Evolutionary conservation across 2,113 vertebrate species (phyloP).

Genomic region (Eulacestoma nigropectus): DNA sequence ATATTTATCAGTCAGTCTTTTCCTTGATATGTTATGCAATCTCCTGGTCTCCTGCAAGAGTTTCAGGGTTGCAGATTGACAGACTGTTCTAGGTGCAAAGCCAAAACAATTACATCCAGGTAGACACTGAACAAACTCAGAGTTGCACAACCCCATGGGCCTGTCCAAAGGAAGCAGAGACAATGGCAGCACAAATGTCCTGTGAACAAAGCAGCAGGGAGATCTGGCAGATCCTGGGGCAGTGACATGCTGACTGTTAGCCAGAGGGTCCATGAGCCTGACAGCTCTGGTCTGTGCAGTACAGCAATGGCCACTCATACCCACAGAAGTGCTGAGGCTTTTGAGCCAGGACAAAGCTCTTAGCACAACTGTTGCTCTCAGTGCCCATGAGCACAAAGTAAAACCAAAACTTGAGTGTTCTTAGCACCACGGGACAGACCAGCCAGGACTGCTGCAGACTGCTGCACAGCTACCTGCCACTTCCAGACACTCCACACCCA

Average conservation of each 20-base stretch:
- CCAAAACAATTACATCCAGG: conserved; percentile 1
- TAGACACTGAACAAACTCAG: background rate
- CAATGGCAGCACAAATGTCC: background rate
- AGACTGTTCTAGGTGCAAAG: background rate
- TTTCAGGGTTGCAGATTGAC: background rate
- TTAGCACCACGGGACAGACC: background rate
- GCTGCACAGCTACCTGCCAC: background rate
- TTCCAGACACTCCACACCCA: background rate
- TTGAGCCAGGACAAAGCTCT: background rate
- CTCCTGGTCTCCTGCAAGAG: background rate
- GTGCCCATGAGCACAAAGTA: background rate
- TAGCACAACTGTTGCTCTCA: background rate
- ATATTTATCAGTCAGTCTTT: background rate
- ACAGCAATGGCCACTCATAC: background rate
- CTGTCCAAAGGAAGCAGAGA: background rate
- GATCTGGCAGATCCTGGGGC: background rate
- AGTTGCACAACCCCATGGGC: background rate
- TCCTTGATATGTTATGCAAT: background rate
- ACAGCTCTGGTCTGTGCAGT: background rate
- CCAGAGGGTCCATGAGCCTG: background rate
- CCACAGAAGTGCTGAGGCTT: background rate
- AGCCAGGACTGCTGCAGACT: background rate
- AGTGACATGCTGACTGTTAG: background rate
- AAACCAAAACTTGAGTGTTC: background rate
- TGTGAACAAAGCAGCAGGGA: background rate